Base-by-base conservation (phyloP, 2,888 invertebrate species). In the Gastracanthus pulcherrimus region DNA sequence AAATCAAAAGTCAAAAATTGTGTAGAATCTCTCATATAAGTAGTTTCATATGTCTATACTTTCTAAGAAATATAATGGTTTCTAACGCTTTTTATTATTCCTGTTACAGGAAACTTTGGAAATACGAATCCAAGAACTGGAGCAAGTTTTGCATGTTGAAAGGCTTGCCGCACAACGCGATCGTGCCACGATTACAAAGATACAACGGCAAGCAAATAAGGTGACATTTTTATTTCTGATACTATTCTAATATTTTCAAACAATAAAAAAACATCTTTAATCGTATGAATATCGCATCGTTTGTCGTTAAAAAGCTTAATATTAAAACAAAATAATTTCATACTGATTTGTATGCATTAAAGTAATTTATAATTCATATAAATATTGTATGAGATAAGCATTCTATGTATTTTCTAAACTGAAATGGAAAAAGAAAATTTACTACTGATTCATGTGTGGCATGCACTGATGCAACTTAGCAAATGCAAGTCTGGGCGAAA, bases 201-300 rank as follows among this genome's bases (percentile, higher is more conserved):
- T 90, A 36, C 90, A 90, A 82, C 88, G 90, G 79, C 90, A 90
- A 81, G 87, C 90, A 74, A 90, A 89, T 84, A 90, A 90, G 87
- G 90, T 90, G 66, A 84, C 85, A 41, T 71, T 71, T 66, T 55
- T 41, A 23, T 23, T 51, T 51, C 11, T 41, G 41, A 26, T 26
- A 16, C 9, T 38, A 45, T 7, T 23, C 23, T 7, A 51, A 23
- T 23, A 23, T 51, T 51, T 23, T 4, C 51, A 7, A n/a, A 7
- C 51, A 51, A 5, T n/a, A 19, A 48, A 9, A 13, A 11, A 55
- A 26, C 6, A 23, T 19, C 55, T 26, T 11, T 9, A 16, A 55
- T 3, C 19, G n/a, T 48, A 19, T 48, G 9, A 55, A 23, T 2
- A 19, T 5, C n/a, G 1, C 11, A 7, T 51, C 7, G 23, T 55